A percentile compares a stretch with the other conserved stretches of the same genome.
phyloP scores from a whole-genome alignment of 2,797 vertebrate species.

The Acipenser oxyrinchus region DNA sequence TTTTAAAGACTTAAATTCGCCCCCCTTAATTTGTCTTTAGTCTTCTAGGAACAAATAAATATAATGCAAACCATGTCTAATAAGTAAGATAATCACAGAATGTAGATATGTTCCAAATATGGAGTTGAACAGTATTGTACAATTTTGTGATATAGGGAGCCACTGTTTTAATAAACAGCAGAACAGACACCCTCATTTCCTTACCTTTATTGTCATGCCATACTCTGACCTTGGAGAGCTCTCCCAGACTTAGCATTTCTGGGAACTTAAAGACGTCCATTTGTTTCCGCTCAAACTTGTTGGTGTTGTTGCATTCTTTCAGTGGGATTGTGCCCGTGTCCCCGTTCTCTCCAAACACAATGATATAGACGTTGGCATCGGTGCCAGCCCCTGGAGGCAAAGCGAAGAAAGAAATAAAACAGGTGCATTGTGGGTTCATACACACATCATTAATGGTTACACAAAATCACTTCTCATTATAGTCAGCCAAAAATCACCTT shows the following conservation, averaged over 20 bases:
- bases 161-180: no score
- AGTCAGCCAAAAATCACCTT: no score
- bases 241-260: constrained; percentile 82
- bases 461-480: no score
- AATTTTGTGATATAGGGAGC: no score
- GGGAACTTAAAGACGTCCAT: constrained; percentile 76
- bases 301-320: constrained; percentile 81
- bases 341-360: constrained; percentile 85
- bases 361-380: constrained; percentile 80
- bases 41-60: no score
- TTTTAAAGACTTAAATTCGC: no score
- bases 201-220: constrained; percentile 95
- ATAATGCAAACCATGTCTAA: no score
- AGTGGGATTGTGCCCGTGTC: constrained; percentile 77
- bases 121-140: no score
- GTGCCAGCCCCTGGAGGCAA: constrained; percentile 74
- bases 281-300: constrained; percentile 92
- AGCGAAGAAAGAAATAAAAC: constrained; percentile 32
- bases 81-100: no score
- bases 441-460: no score
- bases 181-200: constrained; percentile 1
- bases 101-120: no score
- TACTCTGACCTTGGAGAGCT: constrained; percentile 87
- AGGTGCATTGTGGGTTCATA: constrained; percentile 16
- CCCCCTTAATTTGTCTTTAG: no score